Evolutionary conservation across 92 coral and sea anemone species (phyloP).

Genomic region (Porites rus): DNA sequence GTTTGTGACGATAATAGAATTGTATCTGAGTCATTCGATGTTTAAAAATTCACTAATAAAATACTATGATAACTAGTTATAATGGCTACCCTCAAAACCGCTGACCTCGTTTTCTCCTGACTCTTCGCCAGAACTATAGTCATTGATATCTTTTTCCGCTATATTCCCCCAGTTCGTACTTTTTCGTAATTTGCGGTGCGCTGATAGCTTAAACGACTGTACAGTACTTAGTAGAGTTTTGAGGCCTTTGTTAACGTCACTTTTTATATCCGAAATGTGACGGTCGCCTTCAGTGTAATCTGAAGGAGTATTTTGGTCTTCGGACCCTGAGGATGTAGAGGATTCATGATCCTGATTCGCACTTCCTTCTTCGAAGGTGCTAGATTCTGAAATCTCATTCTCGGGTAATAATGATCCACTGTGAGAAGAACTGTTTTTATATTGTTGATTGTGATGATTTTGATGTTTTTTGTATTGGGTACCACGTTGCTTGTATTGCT

Average conservation of each 20-base stretch:
- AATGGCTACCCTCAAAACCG: neutral
- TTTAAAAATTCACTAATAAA: too few relatives aligned
- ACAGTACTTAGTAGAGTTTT: neutral
- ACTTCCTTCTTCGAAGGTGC: neutral
- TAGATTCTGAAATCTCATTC: neutral
- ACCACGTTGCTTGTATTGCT: neutral
- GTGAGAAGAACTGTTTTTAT: neutral
- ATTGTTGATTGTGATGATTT: too few relatives aligned
- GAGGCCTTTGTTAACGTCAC: neutral
- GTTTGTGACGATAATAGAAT: too few relatives aligned
- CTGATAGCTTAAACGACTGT: neutral
- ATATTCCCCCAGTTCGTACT: neutral
- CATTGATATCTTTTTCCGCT: neutral
- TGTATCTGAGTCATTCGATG: too few relatives aligned
- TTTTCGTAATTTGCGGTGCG: neutral
- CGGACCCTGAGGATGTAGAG: neutral
- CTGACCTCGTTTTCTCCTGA: constrained; percentile 6
- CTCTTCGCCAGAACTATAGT: constrained; percentile 14
- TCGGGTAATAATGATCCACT: neutral
- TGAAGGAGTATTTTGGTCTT: neutral
- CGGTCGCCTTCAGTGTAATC: neutral
- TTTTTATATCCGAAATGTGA: neutral
- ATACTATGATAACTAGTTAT: neutral
- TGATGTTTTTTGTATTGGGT: neutral
- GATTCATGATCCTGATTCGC: neutral